phyloP scores from a whole-genome alignment of 2,888 invertebrate genomes.

The Drosophila nr. fundita region DNA sequence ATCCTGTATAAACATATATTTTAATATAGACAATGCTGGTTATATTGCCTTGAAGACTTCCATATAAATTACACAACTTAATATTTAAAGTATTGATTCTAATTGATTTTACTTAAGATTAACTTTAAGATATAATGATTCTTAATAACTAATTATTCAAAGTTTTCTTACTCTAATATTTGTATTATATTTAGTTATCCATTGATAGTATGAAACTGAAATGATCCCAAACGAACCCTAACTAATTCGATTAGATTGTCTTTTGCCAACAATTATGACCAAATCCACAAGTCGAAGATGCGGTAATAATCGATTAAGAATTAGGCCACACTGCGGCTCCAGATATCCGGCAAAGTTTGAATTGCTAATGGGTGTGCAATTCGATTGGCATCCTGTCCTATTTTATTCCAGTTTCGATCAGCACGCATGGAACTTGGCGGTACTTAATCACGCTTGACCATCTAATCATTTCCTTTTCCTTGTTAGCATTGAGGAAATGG shows the following conservation, averaged over 20 bases:
- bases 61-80: background rate
- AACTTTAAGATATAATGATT: background rate
- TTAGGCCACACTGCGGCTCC: background rate
- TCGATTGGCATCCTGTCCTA: slow-evolving; percentile 17
- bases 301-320: background rate
- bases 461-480: slow-evolving; percentile 46
- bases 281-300: background rate
- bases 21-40: background rate
- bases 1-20: background rate
- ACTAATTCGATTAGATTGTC: background rate
- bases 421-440: slow-evolving; percentile 1
- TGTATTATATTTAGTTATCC: too few relatives aligned
- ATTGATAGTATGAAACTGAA: background rate
- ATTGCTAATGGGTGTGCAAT: background rate
- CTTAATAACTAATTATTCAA: background rate
- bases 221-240: background rate
- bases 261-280: background rate
- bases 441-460: slow-evolving; percentile 28
- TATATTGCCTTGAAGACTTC: background rate
- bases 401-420: slow-evolving; percentile 3
- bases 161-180: too few relatives aligned
- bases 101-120: background rate
- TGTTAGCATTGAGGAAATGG: slow-evolving; percentile 27
- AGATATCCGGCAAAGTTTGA: background rate
- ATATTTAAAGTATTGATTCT: background rate